Conservation (phyloP, 2,797 vertebrate species). For the Leucoraja ocellata region DNA sequence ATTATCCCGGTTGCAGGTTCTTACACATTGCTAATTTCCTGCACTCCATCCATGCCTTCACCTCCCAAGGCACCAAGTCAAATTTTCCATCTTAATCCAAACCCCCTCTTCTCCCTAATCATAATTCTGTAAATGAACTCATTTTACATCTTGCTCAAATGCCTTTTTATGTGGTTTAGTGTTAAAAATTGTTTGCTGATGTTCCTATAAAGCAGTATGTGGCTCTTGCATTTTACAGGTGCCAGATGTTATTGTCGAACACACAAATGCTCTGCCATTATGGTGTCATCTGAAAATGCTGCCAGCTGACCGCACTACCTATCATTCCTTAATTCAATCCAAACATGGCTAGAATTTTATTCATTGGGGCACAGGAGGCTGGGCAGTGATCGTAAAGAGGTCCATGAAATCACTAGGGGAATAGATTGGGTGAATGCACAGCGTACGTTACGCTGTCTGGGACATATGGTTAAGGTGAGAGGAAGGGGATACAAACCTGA, state of each 20-base stretch:
- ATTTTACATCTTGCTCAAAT: background rate
- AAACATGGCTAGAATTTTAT: too few species aligned
- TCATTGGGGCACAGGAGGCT: too few species aligned
- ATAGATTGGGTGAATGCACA: too few species aligned
- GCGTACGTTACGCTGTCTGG: too few species aligned
- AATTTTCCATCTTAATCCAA: background rate
- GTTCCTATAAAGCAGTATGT: background rate
- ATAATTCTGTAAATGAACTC: background rate
- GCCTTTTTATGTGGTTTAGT: background rate
- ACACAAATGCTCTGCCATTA: background rate
- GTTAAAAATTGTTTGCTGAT: background rate
- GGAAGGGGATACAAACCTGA: too few species aligned
- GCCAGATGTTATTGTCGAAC: background rate
- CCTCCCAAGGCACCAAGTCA: background rate
- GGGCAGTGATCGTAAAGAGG: too few species aligned
- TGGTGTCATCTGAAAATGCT: background rate
- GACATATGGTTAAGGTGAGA: too few species aligned
- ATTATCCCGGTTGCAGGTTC: background rate
- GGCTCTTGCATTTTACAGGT: background rate
- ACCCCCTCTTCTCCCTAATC: background rate
- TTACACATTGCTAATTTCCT: background rate
- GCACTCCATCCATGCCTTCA: background rate
- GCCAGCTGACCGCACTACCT: too few species aligned
- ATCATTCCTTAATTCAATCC: too few species aligned
- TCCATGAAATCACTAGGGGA: too few species aligned